Conservation (phyloP, 2,113 vertebrate species). For the Ophiodon elongatus region DNA sequence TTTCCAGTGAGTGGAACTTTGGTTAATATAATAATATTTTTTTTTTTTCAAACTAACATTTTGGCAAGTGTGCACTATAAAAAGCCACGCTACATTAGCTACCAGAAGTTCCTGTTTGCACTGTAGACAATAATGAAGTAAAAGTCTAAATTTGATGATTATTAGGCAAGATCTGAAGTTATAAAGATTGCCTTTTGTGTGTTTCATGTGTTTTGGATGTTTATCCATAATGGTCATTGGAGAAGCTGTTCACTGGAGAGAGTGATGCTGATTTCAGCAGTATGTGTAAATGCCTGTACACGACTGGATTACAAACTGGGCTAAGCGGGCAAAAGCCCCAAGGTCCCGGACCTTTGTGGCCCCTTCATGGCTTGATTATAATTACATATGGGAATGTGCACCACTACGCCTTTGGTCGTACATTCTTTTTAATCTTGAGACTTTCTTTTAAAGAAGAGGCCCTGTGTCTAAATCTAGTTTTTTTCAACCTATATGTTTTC, state of each 20-base stretch:
- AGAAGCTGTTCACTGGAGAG: neutral
- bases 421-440: neutral
- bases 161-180: neutral
- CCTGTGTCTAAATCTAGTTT: neutral
- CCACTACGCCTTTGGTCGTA: neutral
- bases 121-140: neutral
- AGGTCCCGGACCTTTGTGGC: neutral
- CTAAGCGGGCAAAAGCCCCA: neutral
- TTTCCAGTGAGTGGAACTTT: neutral
- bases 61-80: neutral
- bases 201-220: neutral
- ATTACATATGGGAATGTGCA: neutral
- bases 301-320: neutral
- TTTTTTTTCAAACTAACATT: neutral
- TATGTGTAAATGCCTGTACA: neutral
- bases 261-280: neutral
- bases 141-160: neutral
- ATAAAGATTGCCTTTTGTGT: neutral
- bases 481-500: neutral
- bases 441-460: neutral
- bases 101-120: neutral
- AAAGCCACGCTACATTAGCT: neutral
- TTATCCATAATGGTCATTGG: neutral
- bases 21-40: neutral
- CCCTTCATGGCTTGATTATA: neutral